Evolutionary conservation across 2,797 vertebrate species (phyloP), one percentile per base, ranked within the genome.

Genomic region (Tachyglossus aculeatus): DNA sequence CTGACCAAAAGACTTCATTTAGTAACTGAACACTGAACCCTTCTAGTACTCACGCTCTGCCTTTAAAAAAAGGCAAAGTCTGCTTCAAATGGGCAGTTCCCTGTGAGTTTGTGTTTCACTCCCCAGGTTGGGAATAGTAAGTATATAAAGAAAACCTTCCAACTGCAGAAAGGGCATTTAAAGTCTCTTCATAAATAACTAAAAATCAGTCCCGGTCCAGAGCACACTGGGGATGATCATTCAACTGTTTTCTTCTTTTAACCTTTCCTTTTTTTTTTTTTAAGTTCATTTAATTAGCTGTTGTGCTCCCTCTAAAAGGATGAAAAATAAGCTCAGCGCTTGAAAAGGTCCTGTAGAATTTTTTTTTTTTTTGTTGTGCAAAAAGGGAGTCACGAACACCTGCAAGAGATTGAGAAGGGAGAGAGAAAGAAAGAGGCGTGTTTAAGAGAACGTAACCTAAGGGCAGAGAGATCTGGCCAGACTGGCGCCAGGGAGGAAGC

Each of bases 401-500:
- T 99, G 97, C 96, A 97, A 97, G 93, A 97, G 94, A 98, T 95
- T 94, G 95, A 95, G 91, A 95, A 88, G 80, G 45, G 45, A n/a
- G n/a, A n/a, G n/a, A n/a, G n/a, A n/a, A n/a, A n/a, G n/a, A 86
- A 93, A 96, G 86, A 95, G 92, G 94, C 95, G 87, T 93, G 95
- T 97, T 97, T 95, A 97, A 94, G 83, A 95, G 95, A 94, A 92
- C 86, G 93, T 95, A 95, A 95, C 95, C 73, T 47, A 44, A 94
- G 95, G 95, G 95, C 95, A 91, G 94, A 97, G 94, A 97, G 95
- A 95, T 96, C 87, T 94, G 94, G 96, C 96, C 96, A 95, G 96
- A 90, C 96, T 95, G 97, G 98, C 96, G 96, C 96, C 96, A 94
- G 93, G 85, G 94, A 96, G 95, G 96, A 97, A 98, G 96, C 96